A percentile compares a stretch with the other conserved stretches of the same genome.
Conservation (phyloP, 2,888 invertebrate species). For the Julus scandinavius region DNA sequence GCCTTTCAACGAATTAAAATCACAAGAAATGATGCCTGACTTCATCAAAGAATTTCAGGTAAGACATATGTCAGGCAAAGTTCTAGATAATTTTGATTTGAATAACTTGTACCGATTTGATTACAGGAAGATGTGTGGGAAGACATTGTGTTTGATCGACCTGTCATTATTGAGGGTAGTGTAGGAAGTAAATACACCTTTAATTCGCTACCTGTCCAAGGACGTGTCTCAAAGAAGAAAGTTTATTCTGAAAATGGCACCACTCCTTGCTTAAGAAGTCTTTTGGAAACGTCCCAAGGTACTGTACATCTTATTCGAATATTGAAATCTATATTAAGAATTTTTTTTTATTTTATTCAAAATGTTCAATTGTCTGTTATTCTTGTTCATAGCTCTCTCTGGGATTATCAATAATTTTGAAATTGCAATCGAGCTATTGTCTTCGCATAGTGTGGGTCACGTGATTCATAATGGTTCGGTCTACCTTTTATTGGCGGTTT, state of each 20-base stretch:
- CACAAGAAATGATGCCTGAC: background rate
- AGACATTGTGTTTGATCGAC: conserved; percentile 41
- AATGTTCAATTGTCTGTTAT: background rate
- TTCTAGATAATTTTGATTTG: background rate
- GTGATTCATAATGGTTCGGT: background rate
- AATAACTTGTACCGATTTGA: background rate
- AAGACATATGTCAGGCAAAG: background rate
- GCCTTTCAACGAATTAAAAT: background rate
- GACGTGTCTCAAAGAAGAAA: background rate
- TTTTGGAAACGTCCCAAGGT: background rate
- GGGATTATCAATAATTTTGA: conserved; percentile 39
- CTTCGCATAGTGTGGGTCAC: background rate
- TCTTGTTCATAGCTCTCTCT: background rate
- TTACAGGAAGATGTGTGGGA: conserved; percentile 38
- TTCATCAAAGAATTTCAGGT: conserved; percentile 9
- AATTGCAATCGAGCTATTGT: background rate
- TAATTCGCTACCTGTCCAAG: background rate
- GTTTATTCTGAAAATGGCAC: background rate
- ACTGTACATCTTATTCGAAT: background rate
- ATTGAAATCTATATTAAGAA: background rate
- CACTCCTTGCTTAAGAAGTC: background rate
- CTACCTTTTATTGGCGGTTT: background rate
- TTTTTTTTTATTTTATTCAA: background rate
- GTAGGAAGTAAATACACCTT: background rate
- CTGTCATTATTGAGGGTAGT: background rate